Evolutionary conservation across 2,113 vertebrate species (phyloP).

Genomic region (Gallinago undulata): DNA sequence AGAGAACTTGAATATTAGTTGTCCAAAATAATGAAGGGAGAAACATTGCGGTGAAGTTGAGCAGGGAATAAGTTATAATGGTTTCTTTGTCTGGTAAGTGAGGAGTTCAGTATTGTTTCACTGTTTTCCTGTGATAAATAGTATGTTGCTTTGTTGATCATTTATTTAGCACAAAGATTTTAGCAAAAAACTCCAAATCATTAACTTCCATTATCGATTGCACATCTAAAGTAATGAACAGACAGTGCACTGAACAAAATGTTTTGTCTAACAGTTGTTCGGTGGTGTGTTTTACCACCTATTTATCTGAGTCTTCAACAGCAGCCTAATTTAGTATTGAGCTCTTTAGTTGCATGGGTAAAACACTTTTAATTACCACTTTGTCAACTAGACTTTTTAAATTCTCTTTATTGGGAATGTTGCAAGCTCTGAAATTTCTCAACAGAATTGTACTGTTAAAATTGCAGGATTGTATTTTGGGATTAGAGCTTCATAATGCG

Average conservation of each 20-base stretch:
- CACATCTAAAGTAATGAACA: constrained; percentile 73
- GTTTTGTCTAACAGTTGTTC: constrained; percentile 78
- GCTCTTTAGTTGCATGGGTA: constrained; percentile 72
- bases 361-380: constrained; percentile 78
- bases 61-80: constrained; percentile 6
- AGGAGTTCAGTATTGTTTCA: constrained; percentile 61
- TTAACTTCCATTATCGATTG: constrained; percentile 76
- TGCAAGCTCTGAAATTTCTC: constrained; percentile 70
- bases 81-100: constrained; percentile 62
- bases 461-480: constrained; percentile 64
- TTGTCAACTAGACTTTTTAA: constrained; percentile 72
- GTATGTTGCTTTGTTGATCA: constrained; percentile 75
- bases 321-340: constrained; percentile 74
- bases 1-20: neutral
- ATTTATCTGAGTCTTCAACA: constrained; percentile 76
- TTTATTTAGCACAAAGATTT: constrained; percentile 76
- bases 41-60: neutral
- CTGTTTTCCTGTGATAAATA: constrained; percentile 65
- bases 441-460: constrained; percentile 59
- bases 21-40: neutral
- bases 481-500: constrained; percentile 63
- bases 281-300: constrained; percentile 79
- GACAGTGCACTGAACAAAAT: constrained; percentile 74
- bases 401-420: constrained; percentile 70
- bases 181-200: constrained; percentile 71